phyloP scores from a whole-genome alignment of 2,797 vertebrate genomes.

The Periparus ater region DNA sequence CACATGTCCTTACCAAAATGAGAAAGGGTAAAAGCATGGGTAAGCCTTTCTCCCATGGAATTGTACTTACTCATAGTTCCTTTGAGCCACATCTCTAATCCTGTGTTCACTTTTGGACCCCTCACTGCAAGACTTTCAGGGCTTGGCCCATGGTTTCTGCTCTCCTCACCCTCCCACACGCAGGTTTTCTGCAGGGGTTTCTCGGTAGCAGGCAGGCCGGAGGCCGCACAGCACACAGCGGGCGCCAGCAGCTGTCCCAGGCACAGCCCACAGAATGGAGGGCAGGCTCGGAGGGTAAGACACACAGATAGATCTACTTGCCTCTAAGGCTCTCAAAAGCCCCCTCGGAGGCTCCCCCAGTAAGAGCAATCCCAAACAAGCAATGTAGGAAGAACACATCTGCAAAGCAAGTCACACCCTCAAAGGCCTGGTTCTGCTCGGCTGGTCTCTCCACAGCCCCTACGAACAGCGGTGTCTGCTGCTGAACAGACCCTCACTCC shows the following conservation, averaged over 20 bases:
- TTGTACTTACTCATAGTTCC: not conserved
- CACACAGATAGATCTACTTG: not conserved
- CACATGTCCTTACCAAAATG: not conserved
- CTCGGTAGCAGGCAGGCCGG: too few relatives aligned
- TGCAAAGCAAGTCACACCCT: not conserved
- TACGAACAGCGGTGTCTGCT: not conserved
- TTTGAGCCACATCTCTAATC: not conserved
- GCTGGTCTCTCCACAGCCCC: not conserved
- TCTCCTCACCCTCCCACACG: not conserved
- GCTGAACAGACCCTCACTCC: accelerated
- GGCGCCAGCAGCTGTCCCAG: too few relatives aligned
- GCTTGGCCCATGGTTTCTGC: not conserved
- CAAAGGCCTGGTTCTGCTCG: not conserved
- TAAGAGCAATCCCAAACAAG: not conserved
- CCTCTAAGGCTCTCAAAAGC: not conserved
- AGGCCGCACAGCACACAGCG: not conserved
- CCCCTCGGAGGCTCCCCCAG: not conserved
- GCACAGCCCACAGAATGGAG: not conserved
- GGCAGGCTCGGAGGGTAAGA: not conserved
- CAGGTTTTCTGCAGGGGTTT: not conserved
- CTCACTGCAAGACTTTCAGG: not conserved
- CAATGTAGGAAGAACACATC: not conserved
- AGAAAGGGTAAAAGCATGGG: not conserved
- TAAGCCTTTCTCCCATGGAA: not conserved
- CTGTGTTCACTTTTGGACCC: not conserved